Evolutionary conservation across 2,888 invertebrate genomes (phyloP).

Genomic region (Uloborus plumipes): DNA sequence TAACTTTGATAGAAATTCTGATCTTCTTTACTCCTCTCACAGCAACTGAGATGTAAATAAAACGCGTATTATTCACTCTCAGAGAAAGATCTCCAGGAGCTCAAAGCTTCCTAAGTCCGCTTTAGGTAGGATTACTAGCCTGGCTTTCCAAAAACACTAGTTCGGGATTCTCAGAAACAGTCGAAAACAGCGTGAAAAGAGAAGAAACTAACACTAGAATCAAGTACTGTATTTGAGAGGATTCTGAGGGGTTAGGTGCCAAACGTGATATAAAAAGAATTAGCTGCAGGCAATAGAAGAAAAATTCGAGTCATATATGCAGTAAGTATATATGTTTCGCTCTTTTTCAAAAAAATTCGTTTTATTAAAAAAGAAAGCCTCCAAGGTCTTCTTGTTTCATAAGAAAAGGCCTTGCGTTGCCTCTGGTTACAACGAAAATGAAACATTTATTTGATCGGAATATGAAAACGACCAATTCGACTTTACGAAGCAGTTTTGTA

Average conservation of each 20-base stretch:
- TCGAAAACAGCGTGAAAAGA: slow-evolving; percentile 9
- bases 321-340: slow-evolving; percentile 22
- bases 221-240: slow-evolving; percentile 48
- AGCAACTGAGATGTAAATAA: slow-evolving; percentile 34
- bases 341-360: slow-evolving; percentile 26
- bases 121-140: slow-evolving; percentile 39
- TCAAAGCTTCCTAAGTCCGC: slow-evolving; percentile 23
- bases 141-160: slow-evolving; percentile 26
- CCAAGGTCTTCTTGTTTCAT: slow-evolving; percentile 36
- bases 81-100: slow-evolving; percentile 3
- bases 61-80: slow-evolving; percentile 8
- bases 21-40: slow-evolving; percentile 14
- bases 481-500: not conserved
- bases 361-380: slow-evolving; percentile 49
- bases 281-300: slow-evolving; percentile 32
- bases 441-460: slow-evolving; percentile 46
- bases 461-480: slow-evolving; percentile 7
- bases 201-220: slow-evolving; percentile 32
- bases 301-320: slow-evolving; percentile 17
- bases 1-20: not conserved
- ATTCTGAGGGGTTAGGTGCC: slow-evolving; percentile 24
- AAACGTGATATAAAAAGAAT: slow-evolving; percentile 40
- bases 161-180: not conserved
- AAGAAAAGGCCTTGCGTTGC: slow-evolving; percentile 27
- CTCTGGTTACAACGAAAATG: slow-evolving; percentile 38